phyloP scores from a whole-genome alignment of 2,888 invertebrate genomes.

The Diabrotica balteata region DNA sequence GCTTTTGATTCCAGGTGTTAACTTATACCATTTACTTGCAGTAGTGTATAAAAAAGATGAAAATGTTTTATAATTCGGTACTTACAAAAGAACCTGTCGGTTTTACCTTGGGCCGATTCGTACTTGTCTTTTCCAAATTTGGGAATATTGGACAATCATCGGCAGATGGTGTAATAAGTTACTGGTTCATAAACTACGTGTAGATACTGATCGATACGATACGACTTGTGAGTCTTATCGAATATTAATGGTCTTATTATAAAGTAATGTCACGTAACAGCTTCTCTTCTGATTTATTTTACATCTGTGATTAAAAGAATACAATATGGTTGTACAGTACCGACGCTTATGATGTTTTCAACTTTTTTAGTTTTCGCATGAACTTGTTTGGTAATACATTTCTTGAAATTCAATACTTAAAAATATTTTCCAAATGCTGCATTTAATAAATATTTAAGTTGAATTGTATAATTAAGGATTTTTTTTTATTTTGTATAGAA shows the following conservation, averaged over 20 bases:
- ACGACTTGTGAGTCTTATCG: not conserved
- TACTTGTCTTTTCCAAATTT: conserved; percentile 15
- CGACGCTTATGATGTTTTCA: no score
- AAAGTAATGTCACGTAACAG: not conserved
- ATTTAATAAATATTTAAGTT: no score
- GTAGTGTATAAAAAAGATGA: conserved; percentile 14
- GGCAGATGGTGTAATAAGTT: conserved; percentile 16
- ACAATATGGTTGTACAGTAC: not conserved
- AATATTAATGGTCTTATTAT: not conserved
- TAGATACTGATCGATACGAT: not conserved
- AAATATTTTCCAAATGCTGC: no score
- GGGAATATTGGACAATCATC: conserved; percentile 15
- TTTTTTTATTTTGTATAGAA: no score
- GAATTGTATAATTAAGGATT: no score
- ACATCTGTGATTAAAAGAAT: not conserved
- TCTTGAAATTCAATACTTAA: no score
- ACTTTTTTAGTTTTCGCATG: no score
- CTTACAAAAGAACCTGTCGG: not conserved
- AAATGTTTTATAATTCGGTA: conserved; percentile 12
- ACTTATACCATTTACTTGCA: not conserved
- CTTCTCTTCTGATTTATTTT: no score
- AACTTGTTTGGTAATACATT: no score
- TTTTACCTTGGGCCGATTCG: conserved; percentile 17
- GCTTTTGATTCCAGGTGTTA: conserved; percentile 2
- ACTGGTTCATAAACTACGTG: conserved; percentile 2